A percentile compares a stretch with the other conserved stretches of the same genome.
phyloP scores from a whole-genome alignment of 2,113 vertebrate species.

The Dromiciops gliroides region DNA sequence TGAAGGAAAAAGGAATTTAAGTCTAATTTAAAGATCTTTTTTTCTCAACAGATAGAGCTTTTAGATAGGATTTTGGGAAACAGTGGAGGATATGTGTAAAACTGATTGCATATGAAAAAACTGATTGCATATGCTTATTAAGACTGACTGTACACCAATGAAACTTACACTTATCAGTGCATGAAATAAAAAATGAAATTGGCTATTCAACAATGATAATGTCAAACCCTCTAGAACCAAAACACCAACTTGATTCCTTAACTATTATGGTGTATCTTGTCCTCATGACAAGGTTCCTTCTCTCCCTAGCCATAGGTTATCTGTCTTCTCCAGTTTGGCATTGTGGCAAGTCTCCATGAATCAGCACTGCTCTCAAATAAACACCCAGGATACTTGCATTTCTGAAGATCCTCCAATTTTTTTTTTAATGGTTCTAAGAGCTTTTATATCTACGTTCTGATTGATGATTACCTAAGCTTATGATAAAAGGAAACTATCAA shows the following conservation, averaged over 20 bases:
- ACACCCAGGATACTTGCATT: not conserved
- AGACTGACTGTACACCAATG: not conserved
- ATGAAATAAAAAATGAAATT: not conserved
- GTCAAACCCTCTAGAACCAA: not conserved
- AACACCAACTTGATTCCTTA: not conserved
- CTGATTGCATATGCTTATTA: not conserved
- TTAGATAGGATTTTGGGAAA: too few species aligned
- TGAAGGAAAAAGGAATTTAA: not conserved
- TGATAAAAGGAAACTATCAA: not conserved
- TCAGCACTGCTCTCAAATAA: not conserved
- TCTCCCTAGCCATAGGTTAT: too few species aligned
- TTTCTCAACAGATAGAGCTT: not conserved
- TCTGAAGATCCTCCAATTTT: not conserved
- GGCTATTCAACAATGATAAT: not conserved
- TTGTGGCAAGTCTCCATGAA: not conserved
- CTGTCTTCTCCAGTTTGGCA: not conserved
- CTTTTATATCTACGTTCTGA: not conserved
- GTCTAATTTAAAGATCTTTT: not conserved
- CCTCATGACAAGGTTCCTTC: not conserved
- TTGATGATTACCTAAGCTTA: not conserved
- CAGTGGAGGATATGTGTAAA: not conserved
- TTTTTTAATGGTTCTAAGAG: not conserved
- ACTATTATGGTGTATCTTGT: not conserved
- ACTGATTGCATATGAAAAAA: too few species aligned
- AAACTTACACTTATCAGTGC: not conserved